phyloP scores from a whole-genome alignment of 2,888 invertebrate species.

The Branchinecta sandiegonensis region DNA sequence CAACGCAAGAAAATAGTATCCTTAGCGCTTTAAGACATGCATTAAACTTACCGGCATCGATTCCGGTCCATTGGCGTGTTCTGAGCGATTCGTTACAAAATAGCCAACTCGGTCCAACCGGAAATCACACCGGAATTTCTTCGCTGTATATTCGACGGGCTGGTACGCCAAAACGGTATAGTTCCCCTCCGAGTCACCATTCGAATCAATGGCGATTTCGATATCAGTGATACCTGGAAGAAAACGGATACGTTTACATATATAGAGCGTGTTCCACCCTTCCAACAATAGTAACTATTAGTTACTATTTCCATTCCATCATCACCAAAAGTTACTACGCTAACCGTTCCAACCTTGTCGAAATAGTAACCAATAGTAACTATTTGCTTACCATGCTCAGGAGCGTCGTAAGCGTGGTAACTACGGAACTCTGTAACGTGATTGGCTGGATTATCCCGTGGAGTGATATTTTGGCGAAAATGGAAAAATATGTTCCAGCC shows the following conservation, averaged over 20 bases:
- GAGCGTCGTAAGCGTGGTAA: too few relatives aligned
- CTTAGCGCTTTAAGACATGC: conserved; percentile 64
- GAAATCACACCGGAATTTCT: conserved; percentile 50
- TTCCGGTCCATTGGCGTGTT: conserved; percentile 16
- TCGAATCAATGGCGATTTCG: conserved; percentile 73
- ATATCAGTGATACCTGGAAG: conserved; percentile 78
- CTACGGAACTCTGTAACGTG: too few relatives aligned
- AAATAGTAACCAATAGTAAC: too few relatives aligned
- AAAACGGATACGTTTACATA: conserved; percentile 22
- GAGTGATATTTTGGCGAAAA: too few relatives aligned
- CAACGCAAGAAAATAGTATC: conserved; percentile 28
- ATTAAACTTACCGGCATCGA: conserved; percentile 38
- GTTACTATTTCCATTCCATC: too few relatives aligned
- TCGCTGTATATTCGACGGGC: conserved; percentile 24
- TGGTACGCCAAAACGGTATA: conserved; percentile 72
- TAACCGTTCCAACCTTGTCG: too few relatives aligned
- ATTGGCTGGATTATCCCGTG: too few relatives aligned
- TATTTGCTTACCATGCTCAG: too few relatives aligned
- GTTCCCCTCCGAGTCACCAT: conserved; percentile 93
- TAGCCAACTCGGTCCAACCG: conserved; percentile 59
- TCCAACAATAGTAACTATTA: too few relatives aligned
- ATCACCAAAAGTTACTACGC: too few relatives aligned
- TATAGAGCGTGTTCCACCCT: too few relatives aligned
- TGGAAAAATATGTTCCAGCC: too few relatives aligned
- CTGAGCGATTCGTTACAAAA: conserved; percentile 27